These are phyloP conservation scores for Gambelia wislizenii DNA, from an alignment of 2,797 vertebrate genomes.

Conservation along the genomic window DNA sequence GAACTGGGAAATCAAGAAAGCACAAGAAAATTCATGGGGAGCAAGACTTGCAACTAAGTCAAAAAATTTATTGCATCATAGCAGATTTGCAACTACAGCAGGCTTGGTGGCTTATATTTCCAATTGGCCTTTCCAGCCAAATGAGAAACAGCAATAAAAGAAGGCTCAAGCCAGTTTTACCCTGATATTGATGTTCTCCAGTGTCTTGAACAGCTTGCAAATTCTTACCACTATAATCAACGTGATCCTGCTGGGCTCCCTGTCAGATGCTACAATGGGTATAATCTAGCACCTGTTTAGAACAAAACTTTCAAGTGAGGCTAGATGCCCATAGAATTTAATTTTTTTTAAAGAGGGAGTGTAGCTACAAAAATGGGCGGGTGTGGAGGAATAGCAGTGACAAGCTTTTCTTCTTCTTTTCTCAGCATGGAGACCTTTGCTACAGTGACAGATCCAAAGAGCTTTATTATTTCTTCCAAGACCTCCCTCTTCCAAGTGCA, in stretches of 20 bases:
- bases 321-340: slow-evolving; percentile 68
- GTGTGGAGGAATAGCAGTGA: slow-evolving; percentile 58
- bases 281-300: slow-evolving; percentile 76
- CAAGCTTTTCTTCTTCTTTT: slow-evolving; percentile 63
- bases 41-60: background rate
- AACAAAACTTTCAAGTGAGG: slow-evolving; percentile 65
- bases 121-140: slow-evolving; percentile 39
- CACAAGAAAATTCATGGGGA: slow-evolving; percentile 14
- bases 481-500: slow-evolving; percentile 58
- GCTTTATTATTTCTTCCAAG: slow-evolving; percentile 62
- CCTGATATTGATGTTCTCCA: slow-evolving; percentile 48
- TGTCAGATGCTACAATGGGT: slow-evolving; percentile 70
- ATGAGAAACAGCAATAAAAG: slow-evolving; percentile 58
- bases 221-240: slow-evolving; percentile 72
- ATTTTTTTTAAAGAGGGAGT: slow-evolving; percentile 30
- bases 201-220: slow-evolving; percentile 71
- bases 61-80: too few relatives aligned
- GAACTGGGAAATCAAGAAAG: background rate
- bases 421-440: slow-evolving; percentile 65
- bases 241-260: slow-evolving; percentile 67
- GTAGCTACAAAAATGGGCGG: slow-evolving; percentile 35
- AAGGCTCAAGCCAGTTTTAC: slow-evolving; percentile 40
- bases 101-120: slow-evolving; percentile 48
- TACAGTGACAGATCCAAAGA: slow-evolving; percentile 49
- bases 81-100: background rate